Base-by-base conservation (phyloP, 1,140 invertebrate genomes). In the Brachionus koreanus region DNA sequence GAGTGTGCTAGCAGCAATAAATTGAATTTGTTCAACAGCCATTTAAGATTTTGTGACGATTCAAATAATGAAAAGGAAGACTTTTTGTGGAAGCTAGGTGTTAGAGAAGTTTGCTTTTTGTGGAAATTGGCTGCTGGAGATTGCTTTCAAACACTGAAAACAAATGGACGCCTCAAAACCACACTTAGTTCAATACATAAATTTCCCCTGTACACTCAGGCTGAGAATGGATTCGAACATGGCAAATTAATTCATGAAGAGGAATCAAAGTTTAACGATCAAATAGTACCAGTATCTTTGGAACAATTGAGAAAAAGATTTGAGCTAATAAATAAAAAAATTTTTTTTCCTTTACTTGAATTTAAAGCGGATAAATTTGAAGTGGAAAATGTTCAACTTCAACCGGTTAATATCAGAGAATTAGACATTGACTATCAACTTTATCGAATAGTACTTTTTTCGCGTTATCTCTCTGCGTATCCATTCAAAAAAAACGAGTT, bases 111-210 rank as follows among this genome's bases (percentile, higher is more conserved):
- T 4, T 98, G 97, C 88, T 93, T 97, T 88, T 91, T 96, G 85
- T 98, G 97, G 97, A 93, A 94, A 86, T 88, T 98, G 63, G 93
- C 96, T 25, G 96, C 96, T 37, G 96, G 96, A 1, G 95, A 98
- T 90, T 93, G 97, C 52, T 93, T 94, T 82, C 89, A 92, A 12
- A 94, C 96, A 87, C 89, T 98, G 12, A 95, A 94, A 85, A 94
- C 94, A 86, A 94, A 96, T 88, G 95, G 94, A 5, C 89, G 97
- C 5, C 93, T 97, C 29, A 92, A 94, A 84, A 88, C 72, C 3
- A 57, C 29, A 9, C 63, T 74, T 2, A 49, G 33, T 12, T 43
- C 63, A 19, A 69, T 76, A 19, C 81, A 82, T 57, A 43, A 57
- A 52, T 63, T 82, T 43, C 42, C 49, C 19, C 37, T 84, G 65